A percentile compares a stretch with the other conserved stretches of the same genome.
Conservation (phyloP, 2,113 vertebrate species). For the Sorex araneus region DNA sequence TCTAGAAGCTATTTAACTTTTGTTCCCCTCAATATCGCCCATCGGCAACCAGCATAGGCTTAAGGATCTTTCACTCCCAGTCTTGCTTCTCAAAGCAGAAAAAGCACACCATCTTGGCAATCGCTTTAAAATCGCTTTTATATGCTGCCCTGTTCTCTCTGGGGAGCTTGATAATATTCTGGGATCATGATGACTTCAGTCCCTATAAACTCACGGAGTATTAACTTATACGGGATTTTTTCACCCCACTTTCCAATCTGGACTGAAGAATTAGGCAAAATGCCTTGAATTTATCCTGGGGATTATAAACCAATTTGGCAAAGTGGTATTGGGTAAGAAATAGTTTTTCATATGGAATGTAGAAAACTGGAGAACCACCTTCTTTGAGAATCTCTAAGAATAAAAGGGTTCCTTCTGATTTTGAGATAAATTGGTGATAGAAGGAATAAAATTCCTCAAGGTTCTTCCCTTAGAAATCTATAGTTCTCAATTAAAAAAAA, state of each 20-base stretch:
- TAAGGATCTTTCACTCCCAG: not conserved
- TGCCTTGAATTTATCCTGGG: constrained; percentile 71
- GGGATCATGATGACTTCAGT: constrained; percentile 49
- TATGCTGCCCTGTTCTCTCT: constrained; percentile 26
- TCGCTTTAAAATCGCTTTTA: constrained; percentile 56
- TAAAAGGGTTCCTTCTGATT: constrained; percentile 27
- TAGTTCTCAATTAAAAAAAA: constrained; percentile 22
- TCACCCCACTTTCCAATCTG: constrained; percentile 68
- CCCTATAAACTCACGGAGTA: constrained; percentile 52
- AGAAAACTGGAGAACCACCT: constrained; percentile 63
- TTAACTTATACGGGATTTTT: constrained; percentile 78
- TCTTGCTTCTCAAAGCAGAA: constrained; percentile 32
- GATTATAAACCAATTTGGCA: constrained; percentile 68
- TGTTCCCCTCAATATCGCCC: not conserved
- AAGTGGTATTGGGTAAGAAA: constrained; percentile 66
- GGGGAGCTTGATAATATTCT: constrained; percentile 62
- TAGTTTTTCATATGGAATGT: constrained; percentile 59
- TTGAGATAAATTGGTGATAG: not conserved
- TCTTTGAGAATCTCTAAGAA: constrained; percentile 40
- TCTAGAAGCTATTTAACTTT: not conserved
- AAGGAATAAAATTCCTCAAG: constrained; percentile 17
- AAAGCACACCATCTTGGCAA: constrained; percentile 20
- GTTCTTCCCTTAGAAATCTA: not conserved
- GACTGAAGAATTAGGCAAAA: constrained; percentile 74
- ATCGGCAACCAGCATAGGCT: not conserved